These are phyloP conservation scores for Holothuria scabra DNA, from an alignment of 53 echinoderm and acorn worm species.

Conservation along the genomic window DNA sequence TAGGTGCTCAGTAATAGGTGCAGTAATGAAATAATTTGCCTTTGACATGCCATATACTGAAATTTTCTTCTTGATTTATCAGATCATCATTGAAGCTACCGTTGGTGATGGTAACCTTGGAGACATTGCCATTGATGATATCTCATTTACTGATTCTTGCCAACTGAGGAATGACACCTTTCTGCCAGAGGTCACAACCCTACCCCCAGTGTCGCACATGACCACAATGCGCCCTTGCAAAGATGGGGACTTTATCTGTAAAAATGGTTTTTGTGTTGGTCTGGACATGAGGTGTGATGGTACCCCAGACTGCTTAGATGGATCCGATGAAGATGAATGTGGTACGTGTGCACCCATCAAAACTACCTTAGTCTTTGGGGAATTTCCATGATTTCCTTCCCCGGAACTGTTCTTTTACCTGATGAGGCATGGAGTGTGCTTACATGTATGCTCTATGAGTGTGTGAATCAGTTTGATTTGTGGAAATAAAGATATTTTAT, in stretches of 20 bases:
- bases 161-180: slow-evolving; percentile 22
- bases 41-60: no score
- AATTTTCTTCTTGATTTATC: neutral
- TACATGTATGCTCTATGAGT: no score
- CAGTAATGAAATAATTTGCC: no score
- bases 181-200: slow-evolving; percentile 64
- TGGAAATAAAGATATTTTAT: no score
- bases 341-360: no score
- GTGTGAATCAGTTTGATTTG: no score
- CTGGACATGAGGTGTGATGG: slow-evolving; percentile 60
- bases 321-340: slow-evolving; percentile 67
- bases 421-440: no score
- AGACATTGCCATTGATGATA: slow-evolving; percentile 89
- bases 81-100: slow-evolving; percentile 89
- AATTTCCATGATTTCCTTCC: no score
- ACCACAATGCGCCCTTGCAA: slow-evolving; percentile 66
- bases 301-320: slow-evolving; percentile 49
- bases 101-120: slow-evolving; percentile 77
- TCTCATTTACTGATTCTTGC: slow-evolving; percentile 72
- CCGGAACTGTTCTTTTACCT: no score
- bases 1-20: no score
- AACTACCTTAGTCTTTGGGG: no score
- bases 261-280: slow-evolving; percentile 60
- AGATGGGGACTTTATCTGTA: slow-evolving; percentile 63
- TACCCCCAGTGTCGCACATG: slow-evolving; percentile 21